Base-by-base conservation (phyloP, 1,140 invertebrate genomes). In the Wasmannia auropunctata region DNA sequence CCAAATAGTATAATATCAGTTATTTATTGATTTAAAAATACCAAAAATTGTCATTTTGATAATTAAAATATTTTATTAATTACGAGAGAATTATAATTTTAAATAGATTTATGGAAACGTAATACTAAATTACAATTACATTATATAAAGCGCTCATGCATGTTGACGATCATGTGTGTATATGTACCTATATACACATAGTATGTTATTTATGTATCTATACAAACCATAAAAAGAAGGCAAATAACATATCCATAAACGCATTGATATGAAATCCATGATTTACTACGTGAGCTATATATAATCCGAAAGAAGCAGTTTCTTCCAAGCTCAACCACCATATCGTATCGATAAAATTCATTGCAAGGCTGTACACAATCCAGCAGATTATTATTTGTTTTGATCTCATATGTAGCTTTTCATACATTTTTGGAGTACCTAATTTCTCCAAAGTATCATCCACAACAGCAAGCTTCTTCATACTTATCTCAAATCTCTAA, bases 371-470 rank as follows among this genome's bases (percentile, higher is more conserved):
- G 6, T 54, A 74, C 6, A 56, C 7, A 0, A 51, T 34, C 49
- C 70, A 74, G 5, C 46, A 5, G 25, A 74, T 74, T 51, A 56
- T 34, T 22, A 34, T 54, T 56, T 4, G 8, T 74, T 22, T 56
- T 16, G 28, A 54, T 7, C 2, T 54, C 8, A 14, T 58, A 28
- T 43, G 74, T 28, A 77, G 1, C 19, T 77, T 62, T 43, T 28
- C 6, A 31, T 62, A 62, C n/a, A 37, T 40, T 40, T 67, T 67
- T 40, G 34, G 63, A 43, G n/a, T 43, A n/a, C 63, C 63, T 5
- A 67, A 67, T 8, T 67, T 40, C 11, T 43, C 56, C 7, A 62
- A 43, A 19, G 74, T 77, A 28, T 77, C n/a, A 60, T 77, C 74
- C 6, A 77, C 37, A 19, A n/a, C 5, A 58, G 37, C 37, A 40